Evolutionary conservation across 2,113 vertebrate genomes (phyloP).

Genomic region (Zosterops japonicus): DNA sequence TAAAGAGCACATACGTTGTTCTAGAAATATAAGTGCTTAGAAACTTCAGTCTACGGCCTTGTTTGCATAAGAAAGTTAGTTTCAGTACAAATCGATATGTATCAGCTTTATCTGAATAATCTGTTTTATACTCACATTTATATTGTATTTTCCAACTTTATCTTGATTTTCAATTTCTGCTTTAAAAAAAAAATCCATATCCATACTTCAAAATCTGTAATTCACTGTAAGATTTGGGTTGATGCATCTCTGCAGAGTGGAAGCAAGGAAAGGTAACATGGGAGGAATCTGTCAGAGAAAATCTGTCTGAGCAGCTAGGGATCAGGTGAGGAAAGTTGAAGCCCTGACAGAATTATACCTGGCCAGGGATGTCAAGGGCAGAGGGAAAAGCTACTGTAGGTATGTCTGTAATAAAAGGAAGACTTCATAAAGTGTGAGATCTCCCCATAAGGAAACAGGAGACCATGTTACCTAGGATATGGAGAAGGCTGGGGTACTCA

Average conservation of each 20-base stretch:
- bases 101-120: background rate
- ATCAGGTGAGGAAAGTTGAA: background rate
- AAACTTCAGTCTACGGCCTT: background rate
- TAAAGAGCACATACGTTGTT: background rate
- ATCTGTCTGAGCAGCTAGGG: background rate
- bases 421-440: background rate
- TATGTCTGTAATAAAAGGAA: background rate
- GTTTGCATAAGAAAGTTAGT: background rate
- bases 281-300: background rate
- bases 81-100: background rate
- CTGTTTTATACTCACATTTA: background rate
- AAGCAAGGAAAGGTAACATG: background rate
- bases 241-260: background rate
- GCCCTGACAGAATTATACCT: background rate
- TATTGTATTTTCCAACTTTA: background rate
- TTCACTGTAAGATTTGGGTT: background rate
- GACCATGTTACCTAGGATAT: background rate
- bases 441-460: background rate
- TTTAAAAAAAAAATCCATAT: background rate
- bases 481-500: background rate
- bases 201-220: background rate
- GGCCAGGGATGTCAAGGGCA: no score
- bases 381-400: background rate
- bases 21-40: background rate
- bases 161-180: background rate